Evolutionary conservation across 2,888 invertebrate genomes (phyloP).

Genomic region (Xiphydria camelus): DNA sequence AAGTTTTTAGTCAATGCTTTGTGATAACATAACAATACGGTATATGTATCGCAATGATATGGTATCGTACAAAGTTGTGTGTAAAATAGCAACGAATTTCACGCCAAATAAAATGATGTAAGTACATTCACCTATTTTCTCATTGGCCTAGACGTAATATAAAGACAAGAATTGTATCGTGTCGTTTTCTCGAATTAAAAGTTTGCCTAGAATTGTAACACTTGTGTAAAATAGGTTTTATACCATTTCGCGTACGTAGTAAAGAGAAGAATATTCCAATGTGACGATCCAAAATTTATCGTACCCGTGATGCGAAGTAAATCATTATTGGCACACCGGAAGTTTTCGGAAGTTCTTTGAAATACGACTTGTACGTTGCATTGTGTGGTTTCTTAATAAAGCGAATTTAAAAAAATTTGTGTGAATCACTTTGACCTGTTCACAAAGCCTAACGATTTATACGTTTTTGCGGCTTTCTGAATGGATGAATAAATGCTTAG

Average conservation of each 20-base stretch:
- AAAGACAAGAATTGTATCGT: constrained; percentile 8
- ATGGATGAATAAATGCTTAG: no score
- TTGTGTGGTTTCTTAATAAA: constrained; percentile 43
- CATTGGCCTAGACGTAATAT: constrained; percentile 31
- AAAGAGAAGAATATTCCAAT: constrained; percentile 19
- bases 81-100: constrained; percentile 40
- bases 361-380: constrained; percentile 33
- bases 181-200: neutral
- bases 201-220: constrained; percentile 1
- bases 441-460: no score
- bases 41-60: constrained; percentile 2
- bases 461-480: no score
- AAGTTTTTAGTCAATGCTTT: constrained; percentile 28
- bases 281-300: constrained; percentile 28
- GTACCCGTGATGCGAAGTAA: constrained; percentile 8
- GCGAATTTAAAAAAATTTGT: no score
- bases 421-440: no score
- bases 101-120: constrained; percentile 27
- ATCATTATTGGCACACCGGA: no score
- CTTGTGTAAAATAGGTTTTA: constrained; percentile 40
- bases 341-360: constrained; percentile 1
- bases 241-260: constrained; percentile 26
- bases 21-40: constrained; percentile 20
- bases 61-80: constrained; percentile 18
- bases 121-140: constrained; percentile 25